These are phyloP conservation scores for Venustoraphidia nigricollis DNA, from an alignment of 2,888 invertebrate species.

Conservation along the genomic window DNA sequence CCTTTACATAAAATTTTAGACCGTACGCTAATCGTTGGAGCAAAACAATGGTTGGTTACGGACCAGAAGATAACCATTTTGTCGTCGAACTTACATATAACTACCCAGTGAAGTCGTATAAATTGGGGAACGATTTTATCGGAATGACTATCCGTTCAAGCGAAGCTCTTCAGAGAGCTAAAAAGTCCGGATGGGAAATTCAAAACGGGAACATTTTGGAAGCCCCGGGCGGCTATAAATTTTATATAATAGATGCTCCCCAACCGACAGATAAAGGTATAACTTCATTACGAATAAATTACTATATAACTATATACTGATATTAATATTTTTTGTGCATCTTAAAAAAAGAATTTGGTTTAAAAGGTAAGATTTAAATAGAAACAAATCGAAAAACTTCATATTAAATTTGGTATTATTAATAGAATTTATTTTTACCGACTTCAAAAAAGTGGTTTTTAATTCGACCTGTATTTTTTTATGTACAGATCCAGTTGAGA, in stretches of 20 bases:
- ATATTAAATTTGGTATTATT: neutral
- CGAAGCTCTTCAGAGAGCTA: constrained; percentile 59
- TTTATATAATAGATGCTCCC: constrained; percentile 59
- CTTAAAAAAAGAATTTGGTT: no score
- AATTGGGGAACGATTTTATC: constrained; percentile 81
- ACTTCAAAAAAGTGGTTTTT: constrained; percentile 1
- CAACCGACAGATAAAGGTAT: constrained; percentile 49
- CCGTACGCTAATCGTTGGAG: constrained; percentile 97
- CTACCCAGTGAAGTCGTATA: constrained; percentile 80
- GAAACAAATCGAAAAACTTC: neutral
- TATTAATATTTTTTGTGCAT: no score
- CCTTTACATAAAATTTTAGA: constrained; percentile 32
- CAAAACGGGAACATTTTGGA: constrained; percentile 44
- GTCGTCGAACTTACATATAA: constrained; percentile 96
- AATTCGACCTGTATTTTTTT: constrained; percentile 6
- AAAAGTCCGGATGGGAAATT: constrained; percentile 55
- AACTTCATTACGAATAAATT: neutral
- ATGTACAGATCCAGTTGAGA: constrained; percentile 59
- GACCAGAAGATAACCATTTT: constrained; percentile 87
- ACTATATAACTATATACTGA: no score
- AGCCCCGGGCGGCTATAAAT: constrained; percentile 89
- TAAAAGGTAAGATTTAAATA: neutral
- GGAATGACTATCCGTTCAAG: constrained; percentile 73
- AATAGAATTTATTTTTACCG: no score
- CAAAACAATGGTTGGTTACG: constrained; percentile 98